Evolutionary conservation across 2,113 vertebrate genomes (phyloP), one percentile per base, ranked within the genome.

Genomic region (Ancistrus triradiatus): DNA sequence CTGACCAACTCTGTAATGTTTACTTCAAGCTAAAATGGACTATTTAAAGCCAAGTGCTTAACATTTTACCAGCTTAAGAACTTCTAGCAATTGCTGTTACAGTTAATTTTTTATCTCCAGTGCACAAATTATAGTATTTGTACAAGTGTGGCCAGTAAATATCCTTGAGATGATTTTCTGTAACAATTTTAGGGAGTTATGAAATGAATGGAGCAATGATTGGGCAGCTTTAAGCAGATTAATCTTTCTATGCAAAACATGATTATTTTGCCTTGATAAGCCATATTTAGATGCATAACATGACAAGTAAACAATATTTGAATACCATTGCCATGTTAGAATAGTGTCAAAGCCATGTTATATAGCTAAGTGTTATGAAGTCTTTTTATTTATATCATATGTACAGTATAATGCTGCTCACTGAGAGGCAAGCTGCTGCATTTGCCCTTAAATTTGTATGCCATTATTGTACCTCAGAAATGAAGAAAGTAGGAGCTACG

Each of bases 351-450:
- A 48, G 35, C 27, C 27, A 49, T 31, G 18, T 66, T 56, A 56
- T 50, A 42, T 17, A 59, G 28, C 33, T 63, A 19, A 57, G n/a
- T n/a, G n/a, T n/a, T n/a, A n/a, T 50, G 40, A 58, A 69, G 58
- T 9, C 7, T 18, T 52, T 55, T 49, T 35, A 50, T 19, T 27
- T 35, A 55, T 53, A 57, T 50, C 28, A 37, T 67, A n/a, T 57
- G n/a, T 42, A 42, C 9, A 8, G 47, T 67, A 28, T 57, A 67
- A 62, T 72, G 64, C 70, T 72, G 70, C 70, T 72, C 64, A 67
- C 42, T 66, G 52, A 69, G 46, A 63, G 58, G 48, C 72, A 62
- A 57, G 62, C 59, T 33, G 65, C 62, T 68, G 62, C 43, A 48
- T 60, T 74, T 63, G 55, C 22, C 49, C 46, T 61, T 60, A 50